These are phyloP conservation scores for Brachyhypopomus occidentalis DNA, from an alignment of 2,113 vertebrate species.

Conservation along the genomic window DNA sequence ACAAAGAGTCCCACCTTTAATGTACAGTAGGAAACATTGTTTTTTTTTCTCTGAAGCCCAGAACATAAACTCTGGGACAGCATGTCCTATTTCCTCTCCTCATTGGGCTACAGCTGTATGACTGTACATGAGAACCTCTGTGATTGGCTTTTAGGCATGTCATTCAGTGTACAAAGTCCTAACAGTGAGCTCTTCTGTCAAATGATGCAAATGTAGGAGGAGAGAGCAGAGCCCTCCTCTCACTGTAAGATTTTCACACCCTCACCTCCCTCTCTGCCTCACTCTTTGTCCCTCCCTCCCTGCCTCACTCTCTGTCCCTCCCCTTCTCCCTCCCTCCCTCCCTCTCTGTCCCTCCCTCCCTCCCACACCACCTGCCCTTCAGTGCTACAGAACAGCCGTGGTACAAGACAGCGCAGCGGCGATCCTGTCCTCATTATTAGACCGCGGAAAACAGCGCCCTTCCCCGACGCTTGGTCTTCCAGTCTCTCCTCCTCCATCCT, in stretches of 20 bases:
- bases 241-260: background rate
- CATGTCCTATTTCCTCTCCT: conserved; percentile 15
- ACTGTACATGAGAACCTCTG: background rate
- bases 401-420: conserved; percentile 35
- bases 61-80: background rate
- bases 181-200: background rate
- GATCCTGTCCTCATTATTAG: conserved; percentile 27
- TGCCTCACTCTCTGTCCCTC: conserved; percentile 21
- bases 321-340: background rate
- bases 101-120: background rate
- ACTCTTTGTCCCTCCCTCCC: no score
- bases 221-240: background rate
- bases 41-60: background rate
- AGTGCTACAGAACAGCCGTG: conserved; percentile 39
- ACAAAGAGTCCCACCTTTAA: background rate
- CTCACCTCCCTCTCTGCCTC: background rate
- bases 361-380: conserved; percentile 53
- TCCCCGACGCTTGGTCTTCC: background rate
- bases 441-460: background rate
- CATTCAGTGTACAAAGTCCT: conserved; percentile 26
- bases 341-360: conserved; percentile 20
- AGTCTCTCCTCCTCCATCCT: background rate
- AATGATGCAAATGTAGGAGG: conserved; percentile 38
- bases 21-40: no score
- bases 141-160: conserved; percentile 23